Conservation (phyloP, 2,888 invertebrate genomes). For the Belgica antarctica region DNA sequence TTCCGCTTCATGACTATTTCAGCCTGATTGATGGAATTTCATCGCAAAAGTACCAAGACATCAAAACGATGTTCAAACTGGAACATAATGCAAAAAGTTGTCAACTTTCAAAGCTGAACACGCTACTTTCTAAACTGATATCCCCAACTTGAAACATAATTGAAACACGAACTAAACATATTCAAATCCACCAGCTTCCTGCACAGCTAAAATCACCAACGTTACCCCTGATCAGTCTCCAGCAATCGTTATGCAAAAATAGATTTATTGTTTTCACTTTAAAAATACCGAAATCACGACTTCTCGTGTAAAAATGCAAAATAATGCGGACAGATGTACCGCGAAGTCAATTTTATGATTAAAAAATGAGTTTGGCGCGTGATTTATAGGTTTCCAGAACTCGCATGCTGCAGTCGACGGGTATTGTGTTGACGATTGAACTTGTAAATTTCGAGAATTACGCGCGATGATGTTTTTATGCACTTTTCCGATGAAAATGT, state of each 20-base stretch:
- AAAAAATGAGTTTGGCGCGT: neutral
- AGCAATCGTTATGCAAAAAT: slow-evolving; percentile 19
- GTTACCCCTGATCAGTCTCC: no score
- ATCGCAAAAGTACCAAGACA: no score
- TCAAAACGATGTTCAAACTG: no score
- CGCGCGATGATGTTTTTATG: neutral
- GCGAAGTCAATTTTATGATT: slow-evolving; percentile 18
- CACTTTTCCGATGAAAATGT: neutral
- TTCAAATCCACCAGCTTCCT: no score
- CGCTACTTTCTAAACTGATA: no score
- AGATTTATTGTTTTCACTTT: slow-evolving; percentile 26
- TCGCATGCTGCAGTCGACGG: neutral
- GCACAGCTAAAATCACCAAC: no score
- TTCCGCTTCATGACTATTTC: no score
- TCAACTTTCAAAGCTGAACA: no score
- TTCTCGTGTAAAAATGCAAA: neutral
- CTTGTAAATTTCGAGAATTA: slow-evolving; percentile 1
- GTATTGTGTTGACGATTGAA: neutral
- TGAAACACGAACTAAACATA: no score
- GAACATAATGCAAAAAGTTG: no score
- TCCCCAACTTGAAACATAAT: no score
- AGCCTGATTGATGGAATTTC: no score
- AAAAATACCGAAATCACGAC: slow-evolving; percentile 10
- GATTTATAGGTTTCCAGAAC: slow-evolving; percentile 3
- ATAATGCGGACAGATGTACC: slow-evolving; percentile 9